Base-by-base conservation (phyloP, 2,113 vertebrate genomes). In the Notarius quadriscutis region DNA sequence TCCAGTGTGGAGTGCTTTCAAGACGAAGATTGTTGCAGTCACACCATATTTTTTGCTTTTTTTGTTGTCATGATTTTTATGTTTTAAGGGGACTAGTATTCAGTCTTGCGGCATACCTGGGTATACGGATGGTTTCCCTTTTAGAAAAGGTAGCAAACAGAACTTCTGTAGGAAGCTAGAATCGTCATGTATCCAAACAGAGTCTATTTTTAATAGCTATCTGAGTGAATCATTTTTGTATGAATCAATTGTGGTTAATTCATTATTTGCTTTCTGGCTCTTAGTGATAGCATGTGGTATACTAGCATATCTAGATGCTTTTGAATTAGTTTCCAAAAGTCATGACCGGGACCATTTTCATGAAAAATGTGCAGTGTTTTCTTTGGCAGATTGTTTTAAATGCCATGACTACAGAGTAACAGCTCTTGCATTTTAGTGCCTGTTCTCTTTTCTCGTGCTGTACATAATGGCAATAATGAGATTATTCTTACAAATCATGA, bases 1-100 rank as follows among this genome's bases (percentile, higher is more conserved):
- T 85, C 84, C 85, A 80, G 48, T 78, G 83, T 85, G 79, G 87
- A 41, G 83, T 34, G 41, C 63, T 86, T 71, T 74, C 27, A 86
- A 63, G 87, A 71, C 48, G 15, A 30, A n/a, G 75, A 51, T 57
- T 87, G 83, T 60, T 87, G 62, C 65, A 85, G 78, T 80, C 81
- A 67, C 78, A 25, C 57, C 86, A 88, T 81, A 83, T 27, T 77
- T 77, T 77, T 51, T n/a, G 88, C 30, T 34, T 72, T 80, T 41
- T 51, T 88, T 81, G 34, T 71, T 17, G 27, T 85, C 67, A 27
- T 27, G 67, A 50, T 22, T 79, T 55, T 75, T 4, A 58, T 82
- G 14, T 41, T 86, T 69, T 86, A 51, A 14, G 7, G n/a, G 22
- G n/a, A 85, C 7, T 5, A 30, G 55, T 41, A 20, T 57, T 79